A percentile compares a stretch with the other conserved stretches of the same genome.
Evolutionary conservation across 1,140 invertebrate genomes (phyloP).

Genomic region (Drosophila carrolli): DNA sequence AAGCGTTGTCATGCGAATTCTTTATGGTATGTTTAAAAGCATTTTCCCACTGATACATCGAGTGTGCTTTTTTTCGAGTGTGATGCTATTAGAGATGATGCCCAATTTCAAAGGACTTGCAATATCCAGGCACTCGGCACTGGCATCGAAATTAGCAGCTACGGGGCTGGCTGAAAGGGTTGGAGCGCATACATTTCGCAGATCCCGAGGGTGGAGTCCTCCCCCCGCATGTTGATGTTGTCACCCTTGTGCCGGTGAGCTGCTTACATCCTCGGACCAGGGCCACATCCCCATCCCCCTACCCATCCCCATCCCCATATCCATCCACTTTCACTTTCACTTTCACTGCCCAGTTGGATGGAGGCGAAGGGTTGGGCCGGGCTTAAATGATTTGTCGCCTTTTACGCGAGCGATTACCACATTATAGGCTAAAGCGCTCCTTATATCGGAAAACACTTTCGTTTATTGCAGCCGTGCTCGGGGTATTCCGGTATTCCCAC

Average conservation of each 20-base stretch:
- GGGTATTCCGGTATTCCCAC: constrained; percentile 77
- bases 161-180: constrained; percentile 64
- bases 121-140: constrained; percentile 34
- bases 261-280: constrained; percentile 9
- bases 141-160: constrained; percentile 58
- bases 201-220: constrained; percentile 10
- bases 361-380: constrained; percentile 39
- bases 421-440: constrained; percentile 79
- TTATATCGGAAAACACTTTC: constrained; percentile 83
- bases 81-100: constrained; percentile 54
- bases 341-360: not conserved
- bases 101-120: constrained; percentile 61
- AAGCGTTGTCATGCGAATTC: no score
- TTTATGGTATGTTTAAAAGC: no score
- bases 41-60: no score
- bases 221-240: constrained; percentile 50
- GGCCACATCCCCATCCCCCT: not conserved
- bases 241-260: constrained; percentile 65
- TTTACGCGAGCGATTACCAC: constrained; percentile 84
- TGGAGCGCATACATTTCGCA: constrained; percentile 64
- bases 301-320: not conserved
- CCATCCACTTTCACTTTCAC: not conserved
- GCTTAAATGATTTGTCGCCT: constrained; percentile 84
- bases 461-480: constrained; percentile 63
- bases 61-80: not conserved